phyloP scores from a whole-genome alignment of 2,797 vertebrate species.

The Sternotherus odoratus region DNA sequence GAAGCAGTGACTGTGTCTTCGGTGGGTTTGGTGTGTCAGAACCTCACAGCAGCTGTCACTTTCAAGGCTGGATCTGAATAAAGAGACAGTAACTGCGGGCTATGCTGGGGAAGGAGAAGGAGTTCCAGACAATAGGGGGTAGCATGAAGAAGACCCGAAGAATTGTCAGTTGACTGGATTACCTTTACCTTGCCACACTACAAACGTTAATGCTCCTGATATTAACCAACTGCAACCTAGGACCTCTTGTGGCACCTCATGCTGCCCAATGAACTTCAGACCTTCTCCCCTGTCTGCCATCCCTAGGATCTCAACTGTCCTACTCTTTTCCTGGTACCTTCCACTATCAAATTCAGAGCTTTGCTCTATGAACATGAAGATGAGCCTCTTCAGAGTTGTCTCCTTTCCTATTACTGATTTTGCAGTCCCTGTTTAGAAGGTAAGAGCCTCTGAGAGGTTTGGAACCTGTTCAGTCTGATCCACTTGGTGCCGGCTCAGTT shows the following conservation, averaged over 20 bases:
- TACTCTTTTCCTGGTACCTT: rapidly evolving
- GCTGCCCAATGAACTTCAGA: not conserved
- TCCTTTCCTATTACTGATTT: too few relatives aligned
- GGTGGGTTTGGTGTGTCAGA: not conserved
- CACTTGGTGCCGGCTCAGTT: too few relatives aligned
- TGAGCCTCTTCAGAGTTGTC: too few relatives aligned
- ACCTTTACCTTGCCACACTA: not conserved
- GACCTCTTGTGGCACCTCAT: not conserved
- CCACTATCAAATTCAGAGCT: too few relatives aligned
- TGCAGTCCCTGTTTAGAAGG: too few relatives aligned
- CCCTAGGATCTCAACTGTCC: not conserved
- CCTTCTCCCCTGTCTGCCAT: not conserved
- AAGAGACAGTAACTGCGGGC: not conserved
- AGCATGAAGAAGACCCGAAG: not conserved
- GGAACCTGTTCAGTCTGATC: too few relatives aligned
- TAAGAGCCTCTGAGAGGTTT: too few relatives aligned
- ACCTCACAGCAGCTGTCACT: not conserved
- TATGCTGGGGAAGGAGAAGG: not conserved
- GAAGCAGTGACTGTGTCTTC: not conserved
- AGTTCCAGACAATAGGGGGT: not conserved
- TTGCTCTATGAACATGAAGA: not conserved
- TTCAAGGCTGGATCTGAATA: not conserved
- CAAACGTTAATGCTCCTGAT: not conserved
- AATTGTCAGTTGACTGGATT: not conserved
- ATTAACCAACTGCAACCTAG: not conserved